Evolutionary conservation across 2,888 invertebrate genomes (phyloP).

Genomic region (Eristalis pertinax): DNA sequence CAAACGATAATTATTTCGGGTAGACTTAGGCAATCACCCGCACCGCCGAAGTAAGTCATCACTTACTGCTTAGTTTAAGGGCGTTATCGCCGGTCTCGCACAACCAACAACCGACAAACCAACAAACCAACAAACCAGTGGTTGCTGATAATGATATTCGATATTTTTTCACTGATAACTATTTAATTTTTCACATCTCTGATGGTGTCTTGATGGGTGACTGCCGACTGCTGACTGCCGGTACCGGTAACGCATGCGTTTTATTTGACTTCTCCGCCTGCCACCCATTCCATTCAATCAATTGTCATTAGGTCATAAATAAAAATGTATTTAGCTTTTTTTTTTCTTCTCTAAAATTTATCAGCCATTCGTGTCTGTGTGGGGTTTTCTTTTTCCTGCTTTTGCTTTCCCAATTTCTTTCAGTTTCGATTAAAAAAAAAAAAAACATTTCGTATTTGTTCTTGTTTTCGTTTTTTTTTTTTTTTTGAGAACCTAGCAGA

Average conservation of each 20-base stretch:
- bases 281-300: slow-evolving; percentile 22
- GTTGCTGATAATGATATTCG: slow-evolving; percentile 57
- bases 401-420: background rate
- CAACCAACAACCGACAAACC: background rate
- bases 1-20: slow-evolving; percentile 41
- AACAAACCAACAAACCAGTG: slow-evolving; percentile 30
- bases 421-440: slow-evolving; percentile 28
- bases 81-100: slow-evolving; percentile 52
- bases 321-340: slow-evolving; percentile 6
- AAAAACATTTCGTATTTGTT: background rate
- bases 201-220: background rate
- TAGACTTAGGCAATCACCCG: slow-evolving; percentile 22
- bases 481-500: too few relatives aligned
- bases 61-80: slow-evolving; percentile 46
- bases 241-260: background rate
- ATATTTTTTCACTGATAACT: slow-evolving; percentile 55
- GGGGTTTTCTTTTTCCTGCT: slow-evolving; percentile 2
- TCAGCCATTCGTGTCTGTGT: background rate
- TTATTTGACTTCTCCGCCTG: slow-evolving; percentile 2
- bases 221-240: too few relatives aligned
- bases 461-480: background rate
- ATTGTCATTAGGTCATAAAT: slow-evolving; percentile 47
- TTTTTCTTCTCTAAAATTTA: slow-evolving; percentile 8
- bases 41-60: slow-evolving; percentile 44
- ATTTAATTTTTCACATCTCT: slow-evolving; percentile 12